Evolutionary conservation across 2,113 vertebrate genomes (phyloP), one percentile per base, ranked within the genome.

Genomic region (Peromyscus californicus): DNA sequence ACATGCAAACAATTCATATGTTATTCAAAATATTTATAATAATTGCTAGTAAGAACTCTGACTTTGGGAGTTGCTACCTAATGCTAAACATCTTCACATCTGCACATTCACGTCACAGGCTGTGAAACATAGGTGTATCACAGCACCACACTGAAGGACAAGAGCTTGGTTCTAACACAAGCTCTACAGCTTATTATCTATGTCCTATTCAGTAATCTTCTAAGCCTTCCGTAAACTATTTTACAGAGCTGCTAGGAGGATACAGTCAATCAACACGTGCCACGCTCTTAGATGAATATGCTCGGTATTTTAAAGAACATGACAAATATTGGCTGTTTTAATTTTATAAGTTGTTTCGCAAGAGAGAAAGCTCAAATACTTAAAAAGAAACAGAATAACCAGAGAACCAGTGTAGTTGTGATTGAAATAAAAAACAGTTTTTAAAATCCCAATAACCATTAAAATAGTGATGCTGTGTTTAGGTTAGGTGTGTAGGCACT

Each of bases 311-410:
- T 72, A 48, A 93, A 91, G 57, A 74, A 86, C 29, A 54, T 39
- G 39, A 84, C 39, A 96, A 59, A 97, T 75, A 85, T 11, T 76
- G 63, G 22, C 22, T 83, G 8, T n/a, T 91, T 48, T 84, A 86
- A 75, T 65, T 90, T 87, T 57, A 3, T 17, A 91, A 74, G 48
- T 22, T 72, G 67, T 83, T 67, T 88, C 24, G 9, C 51, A 51
- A 84, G 29, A 31, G 29, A 93, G 78, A 95, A 90, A 59, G 10
- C 5, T 33, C 51, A 85, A 94, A 89, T 89, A 67, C 59, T 94
- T 72, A 82, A 95, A 89, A 85, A 90, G 17, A 19, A 19, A 86
- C 67, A 93, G 36, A 88, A 76, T 4, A 84, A 26, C 22, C 84
- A 79, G 0, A 94, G 17, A 95, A 80, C 15, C 8, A 93, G 33